Percentiles rank a stretch among this genome's conserved stretches.
Conservation (phyloP, 2,888 invertebrate species). For the Ptilodon capucinus region DNA sequence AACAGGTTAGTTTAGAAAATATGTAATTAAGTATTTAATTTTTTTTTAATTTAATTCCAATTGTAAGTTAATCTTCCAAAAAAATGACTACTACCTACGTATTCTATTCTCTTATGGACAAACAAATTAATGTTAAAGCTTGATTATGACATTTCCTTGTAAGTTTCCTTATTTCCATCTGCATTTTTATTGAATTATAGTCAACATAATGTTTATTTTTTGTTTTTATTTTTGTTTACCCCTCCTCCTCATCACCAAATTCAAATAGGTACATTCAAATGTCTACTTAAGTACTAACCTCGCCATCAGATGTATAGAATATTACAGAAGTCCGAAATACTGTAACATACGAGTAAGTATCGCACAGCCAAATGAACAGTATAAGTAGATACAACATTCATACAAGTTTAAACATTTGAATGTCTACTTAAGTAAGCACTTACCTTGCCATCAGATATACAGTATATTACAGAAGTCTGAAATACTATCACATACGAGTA, state of each 20-base stretch:
- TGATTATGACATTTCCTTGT: constrained; percentile 80
- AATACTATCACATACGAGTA: too few relatives aligned
- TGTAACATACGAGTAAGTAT: too few relatives aligned
- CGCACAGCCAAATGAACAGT: too few relatives aligned
- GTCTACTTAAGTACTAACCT: too few relatives aligned
- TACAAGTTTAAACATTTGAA: too few relatives aligned
- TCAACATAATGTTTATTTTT: constrained; percentile 77
- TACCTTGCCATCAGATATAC: too few relatives aligned
- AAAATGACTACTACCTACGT: constrained; percentile 72
- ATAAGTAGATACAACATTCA: too few relatives aligned
- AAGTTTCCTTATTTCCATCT: constrained; percentile 81
- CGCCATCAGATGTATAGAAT: too few relatives aligned
- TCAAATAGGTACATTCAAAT: too few relatives aligned
- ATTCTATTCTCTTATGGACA: constrained; percentile 68
- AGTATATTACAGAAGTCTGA: too few relatives aligned
- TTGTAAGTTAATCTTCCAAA: constrained; percentile 78
- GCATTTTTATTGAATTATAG: constrained; percentile 83
- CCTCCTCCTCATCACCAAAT: constrained; percentile 10
- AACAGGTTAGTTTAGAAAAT: constrained; percentile 79
- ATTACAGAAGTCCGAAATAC: too few relatives aligned
- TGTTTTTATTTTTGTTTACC: constrained; percentile 62
- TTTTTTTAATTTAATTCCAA: constrained; percentile 79
- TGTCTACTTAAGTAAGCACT: too few relatives aligned
- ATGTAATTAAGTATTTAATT: constrained; percentile 82
- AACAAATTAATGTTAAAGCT: constrained; percentile 76